These are phyloP conservation scores for Sepiola atlantica DNA, from an alignment of 2,888 invertebrate species.

Conservation along the genomic window DNA sequence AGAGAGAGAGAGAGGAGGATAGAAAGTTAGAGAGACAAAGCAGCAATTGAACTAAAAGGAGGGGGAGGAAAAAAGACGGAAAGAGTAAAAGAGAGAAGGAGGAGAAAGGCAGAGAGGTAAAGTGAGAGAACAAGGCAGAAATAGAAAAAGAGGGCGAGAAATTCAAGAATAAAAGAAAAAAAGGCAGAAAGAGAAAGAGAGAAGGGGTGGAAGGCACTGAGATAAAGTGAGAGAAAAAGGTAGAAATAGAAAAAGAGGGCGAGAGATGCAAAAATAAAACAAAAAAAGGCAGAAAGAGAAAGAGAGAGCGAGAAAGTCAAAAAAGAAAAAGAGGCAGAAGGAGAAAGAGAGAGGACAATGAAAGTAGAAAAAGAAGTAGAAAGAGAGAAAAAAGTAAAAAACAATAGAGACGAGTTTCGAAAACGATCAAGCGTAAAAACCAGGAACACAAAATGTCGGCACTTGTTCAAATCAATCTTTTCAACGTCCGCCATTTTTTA, in stretches of 20 bases:
- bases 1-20: too few relatives aligned
- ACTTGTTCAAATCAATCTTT: too few relatives aligned
- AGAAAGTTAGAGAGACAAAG: neutral
- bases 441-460: too few relatives aligned
- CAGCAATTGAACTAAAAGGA: neutral
- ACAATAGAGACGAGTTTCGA: neutral
- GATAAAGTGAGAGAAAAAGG: neutral
- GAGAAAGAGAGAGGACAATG: neutral
- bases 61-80: neutral
- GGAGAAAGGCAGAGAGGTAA: neutral
- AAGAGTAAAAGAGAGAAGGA: neutral
- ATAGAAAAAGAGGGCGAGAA: neutral
- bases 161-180: neutral
- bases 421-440: neutral
- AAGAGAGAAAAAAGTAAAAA: neutral
- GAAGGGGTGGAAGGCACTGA: neutral
- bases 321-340: neutral
- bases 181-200: neutral
- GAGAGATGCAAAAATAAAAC: neutral
- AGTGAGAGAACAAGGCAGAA: neutral
- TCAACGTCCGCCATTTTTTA: too few relatives aligned
- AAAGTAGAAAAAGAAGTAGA: neutral
- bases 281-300: neutral
- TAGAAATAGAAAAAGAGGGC: neutral
- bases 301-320: neutral